Base-by-base conservation (phyloP, 2,888 invertebrate species). In the Ophioninae sp. region DNA sequence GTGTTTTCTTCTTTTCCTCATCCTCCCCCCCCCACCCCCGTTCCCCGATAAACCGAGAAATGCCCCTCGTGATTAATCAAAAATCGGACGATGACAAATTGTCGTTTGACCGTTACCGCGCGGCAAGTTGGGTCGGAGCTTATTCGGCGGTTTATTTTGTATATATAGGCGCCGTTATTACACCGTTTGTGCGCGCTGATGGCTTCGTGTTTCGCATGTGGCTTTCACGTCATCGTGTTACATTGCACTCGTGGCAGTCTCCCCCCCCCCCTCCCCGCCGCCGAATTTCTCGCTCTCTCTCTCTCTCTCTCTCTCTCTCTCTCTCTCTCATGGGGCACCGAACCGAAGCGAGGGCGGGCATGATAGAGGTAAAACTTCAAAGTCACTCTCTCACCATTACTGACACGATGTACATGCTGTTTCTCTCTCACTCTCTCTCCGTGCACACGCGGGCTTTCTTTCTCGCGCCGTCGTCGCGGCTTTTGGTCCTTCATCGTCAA, bases 381-480 rank as follows among this genome's bases (percentile, higher is more conserved):
- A 84, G 83, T 84, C 83, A 84, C 78, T 81, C 78, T 81, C 70
- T 70, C 65, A 79, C 83, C 78, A 84, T 84, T 84, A 84, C 70
- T 61, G 70, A 78, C 81, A 84, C 78, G 70, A 78, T 70, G 73
- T 61, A 59, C 57, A 50, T 74, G 39, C 59, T 69, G 61, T 67
- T 50, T 67, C 41, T 1, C 8, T 65, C 50, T 41, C 61, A 30
- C 56, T 56, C 56, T 61, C 73, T n/a, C 68, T 37, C 30, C 30
- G 30, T 30, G 37, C 20, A 10, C 17, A 20, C 41, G 56, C 10
- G 17, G 62, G 7, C 23, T 57, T 17, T 30, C 21, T 69, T 56
- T 44, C 44, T 44, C 37, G 74, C 13, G 50, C 64, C 30, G 41
- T 74, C 64, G 30, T 64, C 64, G 41, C 67, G 44, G 59, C 72